Conservation (phyloP, 2,113 vertebrate species). For the Thalassarche chlororhynchos region DNA sequence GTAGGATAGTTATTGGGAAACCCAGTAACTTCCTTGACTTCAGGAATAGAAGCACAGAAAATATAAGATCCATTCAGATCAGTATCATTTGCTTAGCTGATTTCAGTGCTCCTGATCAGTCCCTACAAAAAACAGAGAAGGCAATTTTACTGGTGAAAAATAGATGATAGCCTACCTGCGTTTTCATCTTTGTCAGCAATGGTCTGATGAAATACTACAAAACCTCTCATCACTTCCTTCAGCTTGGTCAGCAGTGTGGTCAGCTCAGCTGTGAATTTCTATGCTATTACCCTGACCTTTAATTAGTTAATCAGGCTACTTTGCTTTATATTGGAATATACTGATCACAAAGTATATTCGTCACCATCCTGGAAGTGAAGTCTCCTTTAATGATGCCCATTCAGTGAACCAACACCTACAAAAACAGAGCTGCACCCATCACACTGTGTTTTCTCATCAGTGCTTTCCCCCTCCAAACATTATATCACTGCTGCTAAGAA, state of each 20-base stretch:
- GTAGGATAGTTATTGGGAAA: neutral
- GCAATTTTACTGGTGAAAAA: neutral
- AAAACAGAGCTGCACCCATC: neutral
- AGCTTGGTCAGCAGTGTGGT: neutral
- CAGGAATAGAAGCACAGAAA: neutral
- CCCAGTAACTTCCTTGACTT: neutral
- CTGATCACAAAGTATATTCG: neutral
- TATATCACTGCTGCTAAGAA: neutral
- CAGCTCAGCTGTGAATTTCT: neutral
- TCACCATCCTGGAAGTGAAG: neutral
- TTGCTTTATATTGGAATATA: neutral
- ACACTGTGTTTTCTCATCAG: neutral
- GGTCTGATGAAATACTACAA: neutral
- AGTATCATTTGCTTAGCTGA: neutral
- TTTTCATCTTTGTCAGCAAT: neutral
- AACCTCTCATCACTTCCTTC: neutral
- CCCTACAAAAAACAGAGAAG: neutral
- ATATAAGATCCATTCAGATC: accelerated
- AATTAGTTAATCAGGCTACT: neutral
- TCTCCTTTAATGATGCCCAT: neutral
- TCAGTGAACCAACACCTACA: neutral
- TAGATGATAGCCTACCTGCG: neutral
- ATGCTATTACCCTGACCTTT: neutral
- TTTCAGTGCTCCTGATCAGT: neutral
- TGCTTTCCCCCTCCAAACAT: neutral